Evolutionary conservation across 2,888 invertebrate species (phyloP).

Genomic region (Bombyx huttoni): DNA sequence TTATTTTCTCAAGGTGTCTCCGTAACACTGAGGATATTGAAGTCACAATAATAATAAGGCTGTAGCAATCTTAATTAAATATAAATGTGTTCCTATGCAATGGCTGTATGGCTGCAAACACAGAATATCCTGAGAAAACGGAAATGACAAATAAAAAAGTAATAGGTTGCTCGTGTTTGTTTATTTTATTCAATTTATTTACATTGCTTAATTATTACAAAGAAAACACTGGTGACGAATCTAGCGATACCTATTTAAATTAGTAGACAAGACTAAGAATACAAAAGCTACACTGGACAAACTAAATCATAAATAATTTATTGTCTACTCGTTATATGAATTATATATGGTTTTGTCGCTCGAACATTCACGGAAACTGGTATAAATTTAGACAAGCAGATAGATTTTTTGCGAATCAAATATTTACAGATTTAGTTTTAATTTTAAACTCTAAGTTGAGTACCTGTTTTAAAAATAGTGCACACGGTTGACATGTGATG

Average conservation of each 20-base stretch:
- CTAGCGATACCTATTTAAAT: background rate
- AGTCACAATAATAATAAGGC: no score
- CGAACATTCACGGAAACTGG: no score
- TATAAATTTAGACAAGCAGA: no score
- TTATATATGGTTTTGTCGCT: background rate
- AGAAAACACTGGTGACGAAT: slow-evolving; percentile 7
- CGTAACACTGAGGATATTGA: no score
- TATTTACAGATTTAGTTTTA: slow-evolving; percentile 29
- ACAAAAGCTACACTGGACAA: background rate
- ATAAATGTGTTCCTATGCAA: no score
- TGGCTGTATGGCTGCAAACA: no score
- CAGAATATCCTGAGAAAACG: no score
- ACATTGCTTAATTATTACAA: slow-evolving; percentile 42
- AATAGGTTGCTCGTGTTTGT: background rate
- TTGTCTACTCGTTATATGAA: slow-evolving; percentile 14
- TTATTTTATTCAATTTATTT: slow-evolving; percentile 40
- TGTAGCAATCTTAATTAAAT: no score
- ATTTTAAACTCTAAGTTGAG: slow-evolving; percentile 3
- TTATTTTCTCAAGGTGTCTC: no score
- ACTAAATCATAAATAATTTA: slow-evolving; percentile 43
- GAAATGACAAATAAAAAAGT: no score
- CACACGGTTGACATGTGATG: background rate
- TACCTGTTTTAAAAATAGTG: background rate
- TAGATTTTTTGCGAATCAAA: slow-evolving; percentile 2
- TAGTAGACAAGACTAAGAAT: background rate